Percentiles rank a stretch among this genome's conserved stretches.
These are phyloP conservation scores for Kobus ellipsiprymnus DNA, from an alignment of 2,113 vertebrate species.

Conservation along the genomic window DNA sequence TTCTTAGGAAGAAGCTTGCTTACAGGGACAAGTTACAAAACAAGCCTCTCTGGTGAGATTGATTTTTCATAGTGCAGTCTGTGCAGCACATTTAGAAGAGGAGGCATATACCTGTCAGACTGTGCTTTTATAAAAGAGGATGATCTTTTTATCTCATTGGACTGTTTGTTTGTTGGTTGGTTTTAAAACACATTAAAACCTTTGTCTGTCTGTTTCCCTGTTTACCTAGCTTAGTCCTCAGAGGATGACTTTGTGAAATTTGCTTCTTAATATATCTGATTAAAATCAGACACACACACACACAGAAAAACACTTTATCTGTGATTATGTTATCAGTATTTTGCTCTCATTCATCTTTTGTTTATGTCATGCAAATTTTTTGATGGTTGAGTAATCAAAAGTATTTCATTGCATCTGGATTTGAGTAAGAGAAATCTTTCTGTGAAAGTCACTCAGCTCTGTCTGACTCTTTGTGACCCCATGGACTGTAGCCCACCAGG, in stretches of 20 bases:
- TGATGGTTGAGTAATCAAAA: neutral
- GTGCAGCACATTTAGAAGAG: neutral
- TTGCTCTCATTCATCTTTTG: neutral
- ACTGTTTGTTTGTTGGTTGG: neutral
- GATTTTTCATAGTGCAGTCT: neutral
- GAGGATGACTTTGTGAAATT: neutral
- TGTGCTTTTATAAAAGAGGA: neutral
- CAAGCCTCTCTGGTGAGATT: neutral
- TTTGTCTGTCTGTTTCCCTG: neutral
- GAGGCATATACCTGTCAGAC: neutral
- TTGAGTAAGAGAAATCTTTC: neutral
- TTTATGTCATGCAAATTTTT: neutral
- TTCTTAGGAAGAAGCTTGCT: neutral
- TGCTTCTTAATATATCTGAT: neutral
- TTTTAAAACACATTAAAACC: neutral
- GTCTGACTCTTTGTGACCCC: neutral
- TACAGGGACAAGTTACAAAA: constrained; percentile 6
- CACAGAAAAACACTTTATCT: neutral
- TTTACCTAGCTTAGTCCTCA: neutral
- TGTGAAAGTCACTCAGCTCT: neutral
- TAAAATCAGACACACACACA: neutral
- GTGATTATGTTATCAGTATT: neutral
- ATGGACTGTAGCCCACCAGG: neutral
- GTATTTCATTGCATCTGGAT: neutral
- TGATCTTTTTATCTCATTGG: neutral